A percentile compares a stretch with the other conserved stretches of the same genome.
These are phyloP conservation scores for Brienomyrus brachyistius DNA, from an alignment of 2,113 vertebrate genomes.

Conservation along the genomic window DNA sequence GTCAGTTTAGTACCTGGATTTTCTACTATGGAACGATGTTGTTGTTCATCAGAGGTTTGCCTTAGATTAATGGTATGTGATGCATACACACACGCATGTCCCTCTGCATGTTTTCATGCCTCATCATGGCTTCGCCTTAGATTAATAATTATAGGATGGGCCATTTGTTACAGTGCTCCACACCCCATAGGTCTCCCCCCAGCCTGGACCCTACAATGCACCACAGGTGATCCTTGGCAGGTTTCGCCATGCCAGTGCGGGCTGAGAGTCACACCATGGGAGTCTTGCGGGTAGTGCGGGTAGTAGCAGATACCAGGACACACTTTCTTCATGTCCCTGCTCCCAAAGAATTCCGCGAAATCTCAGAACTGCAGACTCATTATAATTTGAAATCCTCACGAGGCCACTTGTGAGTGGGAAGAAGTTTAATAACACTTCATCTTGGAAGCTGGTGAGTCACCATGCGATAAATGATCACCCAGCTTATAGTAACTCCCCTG, in stretches of 20 bases:
- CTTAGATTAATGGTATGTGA: too few species aligned
- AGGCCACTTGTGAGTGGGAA: background rate
- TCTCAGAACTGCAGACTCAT: background rate
- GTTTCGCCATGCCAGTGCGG: background rate
- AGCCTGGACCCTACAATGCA: background rate
- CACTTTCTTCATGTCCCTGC: background rate
- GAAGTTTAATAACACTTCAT: background rate
- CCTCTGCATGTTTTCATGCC: too few species aligned
- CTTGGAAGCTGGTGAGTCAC: background rate
- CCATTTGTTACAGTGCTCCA: background rate
- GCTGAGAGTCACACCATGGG: background rate
- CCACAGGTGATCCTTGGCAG: background rate
- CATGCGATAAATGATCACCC: too few species aligned
- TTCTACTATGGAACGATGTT: too few species aligned
- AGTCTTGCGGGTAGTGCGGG: background rate
- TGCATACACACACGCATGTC: too few species aligned
- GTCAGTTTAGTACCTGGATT: too few species aligned
- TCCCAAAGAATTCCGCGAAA: background rate
- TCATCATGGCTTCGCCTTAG: too few species aligned
- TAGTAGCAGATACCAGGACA: background rate
- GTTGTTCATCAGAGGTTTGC: too few species aligned
- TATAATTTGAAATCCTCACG: background rate
- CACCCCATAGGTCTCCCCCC: background rate
- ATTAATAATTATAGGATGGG: too few species aligned
- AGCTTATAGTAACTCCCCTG: background rate